Evolutionary conservation across 2,888 invertebrate genomes (phyloP), one percentile per base, ranked within the genome.

Genomic region (Phalangium opilio): DNA sequence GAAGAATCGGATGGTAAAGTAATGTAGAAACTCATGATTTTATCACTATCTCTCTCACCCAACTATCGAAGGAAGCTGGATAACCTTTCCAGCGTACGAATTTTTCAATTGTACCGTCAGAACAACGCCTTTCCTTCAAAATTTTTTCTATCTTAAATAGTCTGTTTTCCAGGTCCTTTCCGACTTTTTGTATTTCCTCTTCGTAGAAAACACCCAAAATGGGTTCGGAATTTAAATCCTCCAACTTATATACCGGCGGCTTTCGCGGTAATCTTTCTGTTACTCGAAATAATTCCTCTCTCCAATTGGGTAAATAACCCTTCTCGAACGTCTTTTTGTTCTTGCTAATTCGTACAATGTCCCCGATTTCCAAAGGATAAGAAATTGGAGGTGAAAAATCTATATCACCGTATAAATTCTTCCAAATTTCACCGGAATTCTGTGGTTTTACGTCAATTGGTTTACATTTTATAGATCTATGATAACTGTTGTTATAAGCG

Each of bases 1-100:
- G 57, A 57, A 35, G 55, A 58, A 47, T 60, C 57, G 32, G 54
- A 55, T 14, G 55, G 45, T 1, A 60, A 41, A 5, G 57, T 58
- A 2, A 58, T 10, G 46, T 55, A 59, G 42, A 50, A 47, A 11
- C 35, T 43, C 50, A 48, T 48, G 11, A 32, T n/a, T n/a, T n/a
- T n/a, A 8, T n/a, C n/a, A 27, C 27, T 27, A 27, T 27, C 8
- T 27, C 27, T 7, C 27, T 27, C 4, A 27, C 27, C 27, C 27
- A 27, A 27, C 27, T 27, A 27, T 27, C 27, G 8, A 27, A 27
- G 8, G 27, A 27, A 7, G 27, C 5, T 27, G 27, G 27, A 27
- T 27, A 27, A 27, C 27, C 27, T 8, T 27, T 27, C 27, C 27
- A 27, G 4, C 27, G 27, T 7, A 27, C 27, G 4, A 27, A 8